Percentiles rank a stretch among this genome's conserved stretches.
Conservation (phyloP, 2,888 invertebrate species). For the Podotricha telesiphe region DNA sequence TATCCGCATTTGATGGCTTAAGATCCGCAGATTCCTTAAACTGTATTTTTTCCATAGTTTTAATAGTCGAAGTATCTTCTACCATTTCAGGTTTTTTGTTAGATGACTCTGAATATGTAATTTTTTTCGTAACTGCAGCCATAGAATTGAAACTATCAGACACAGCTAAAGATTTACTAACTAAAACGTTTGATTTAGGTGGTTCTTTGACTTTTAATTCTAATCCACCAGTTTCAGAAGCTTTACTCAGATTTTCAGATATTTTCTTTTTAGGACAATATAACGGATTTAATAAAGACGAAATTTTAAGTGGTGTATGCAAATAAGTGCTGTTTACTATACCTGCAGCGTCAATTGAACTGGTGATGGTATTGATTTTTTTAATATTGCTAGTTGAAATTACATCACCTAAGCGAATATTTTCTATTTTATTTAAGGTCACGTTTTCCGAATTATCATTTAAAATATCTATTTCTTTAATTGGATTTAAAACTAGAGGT, state of each 20-base stretch:
- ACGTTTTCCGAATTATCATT: slow-evolving; percentile 1
- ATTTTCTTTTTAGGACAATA: slow-evolving; percentile 50
- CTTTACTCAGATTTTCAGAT: background rate
- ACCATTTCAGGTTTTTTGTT: background rate
- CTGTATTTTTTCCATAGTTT: slow-evolving; percentile 34
- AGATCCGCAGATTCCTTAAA: slow-evolving; percentile 31
- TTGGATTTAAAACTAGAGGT: slow-evolving; percentile 5
- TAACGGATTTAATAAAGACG: slow-evolving; percentile 59
- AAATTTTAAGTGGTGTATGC: slow-evolving; percentile 68
- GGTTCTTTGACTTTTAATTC: slow-evolving; percentile 8
- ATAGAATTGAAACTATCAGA: slow-evolving; percentile 31
- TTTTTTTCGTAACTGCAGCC: background rate
- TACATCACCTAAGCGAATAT: slow-evolving; percentile 28
- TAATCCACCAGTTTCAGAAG: slow-evolving; percentile 6
- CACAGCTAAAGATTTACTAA: slow-evolving; percentile 7
- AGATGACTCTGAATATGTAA: background rate
- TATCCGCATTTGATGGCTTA: slow-evolving; percentile 25
- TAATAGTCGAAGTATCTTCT: background rate
- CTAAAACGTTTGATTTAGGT: background rate
- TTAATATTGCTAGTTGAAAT: slow-evolving; percentile 21
- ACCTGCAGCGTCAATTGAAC: slow-evolving; percentile 26
- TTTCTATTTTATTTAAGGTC: slow-evolving; percentile 23
- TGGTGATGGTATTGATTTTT: slow-evolving; percentile 18
- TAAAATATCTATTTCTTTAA: slow-evolving; percentile 2
- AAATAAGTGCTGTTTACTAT: slow-evolving; percentile 46